Evolutionary conservation across 2,888 invertebrate genomes (phyloP), one percentile per base, ranked within the genome.

Genomic region (Cephus sareptanus): DNA sequence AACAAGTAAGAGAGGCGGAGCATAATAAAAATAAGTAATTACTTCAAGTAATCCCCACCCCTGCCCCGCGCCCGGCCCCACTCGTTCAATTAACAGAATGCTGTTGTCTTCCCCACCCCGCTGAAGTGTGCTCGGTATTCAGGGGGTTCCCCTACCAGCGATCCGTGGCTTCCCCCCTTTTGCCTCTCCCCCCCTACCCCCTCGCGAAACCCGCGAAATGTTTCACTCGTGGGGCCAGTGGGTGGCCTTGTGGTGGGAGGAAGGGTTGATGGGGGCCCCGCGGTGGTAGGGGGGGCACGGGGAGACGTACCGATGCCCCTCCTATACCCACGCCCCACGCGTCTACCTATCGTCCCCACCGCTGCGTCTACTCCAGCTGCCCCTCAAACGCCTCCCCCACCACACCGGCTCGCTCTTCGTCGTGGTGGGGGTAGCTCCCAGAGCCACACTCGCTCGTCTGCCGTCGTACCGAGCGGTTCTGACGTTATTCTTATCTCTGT

Each of bases 11-110:
- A 80, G 85, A 86, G 89, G 88, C 88, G 88, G 89, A 86, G 90
- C 89, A 88, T 90, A 90, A 90, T 90, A 90, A 91, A 91, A 90
- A 90, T 91, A 90, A 90, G 89, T 91, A 91, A 91, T 91, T 91
- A 91, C 90, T 89, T 86, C 82, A 83, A 89, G 90, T 90, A 90
- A 90, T 91, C 89, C 87, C 86, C 84, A 87, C 85, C 85, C 85
- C 78, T 85, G 85, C 86, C 78, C 77, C 75, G 56, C 70, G 40
- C 31, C 71, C 69, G 87, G 85, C 83, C 82, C 87, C 86, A 88
- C 88, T 89, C 90, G 89, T 90, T 90, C 90, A 90, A 90, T 90
- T 90, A 91, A 89, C 90, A 88, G 87, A 88, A 89, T 86, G 87
- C 90, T 86, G 87, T 88, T 88, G 89, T 87, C 88, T 87, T 87